phyloP scores from a whole-genome alignment of 2,888 invertebrate species.

The Papilio elwesi region DNA sequence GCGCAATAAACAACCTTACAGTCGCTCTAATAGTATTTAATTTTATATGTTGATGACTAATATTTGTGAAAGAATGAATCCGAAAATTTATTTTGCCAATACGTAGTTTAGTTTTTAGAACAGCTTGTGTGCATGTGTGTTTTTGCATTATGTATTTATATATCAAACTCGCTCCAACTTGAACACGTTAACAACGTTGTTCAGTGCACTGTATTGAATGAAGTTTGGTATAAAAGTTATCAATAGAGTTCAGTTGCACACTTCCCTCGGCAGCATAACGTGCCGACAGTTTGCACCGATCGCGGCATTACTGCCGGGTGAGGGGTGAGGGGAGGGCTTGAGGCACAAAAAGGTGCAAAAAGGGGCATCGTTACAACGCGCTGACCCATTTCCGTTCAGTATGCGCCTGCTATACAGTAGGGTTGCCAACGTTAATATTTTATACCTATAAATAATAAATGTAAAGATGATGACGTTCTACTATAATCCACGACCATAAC shows the following conservation, averaged over 20 bases:
- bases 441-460: neutral
- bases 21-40: too few species aligned
- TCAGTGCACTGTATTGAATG: conserved; percentile 8
- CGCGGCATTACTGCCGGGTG: conserved; percentile 43
- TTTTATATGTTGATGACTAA: too few species aligned
- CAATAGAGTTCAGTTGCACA: conserved; percentile 9
- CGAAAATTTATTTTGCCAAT: too few species aligned
- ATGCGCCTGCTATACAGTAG: conserved; percentile 38
- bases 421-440: conserved; percentile 26
- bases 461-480: too few species aligned
- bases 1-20: too few species aligned
- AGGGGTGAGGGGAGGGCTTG: conserved; percentile 5
- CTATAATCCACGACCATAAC: too few species aligned
- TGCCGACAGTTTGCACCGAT: conserved; percentile 37
- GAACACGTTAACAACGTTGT: neutral
- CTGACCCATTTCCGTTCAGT: conserved; percentile 63
- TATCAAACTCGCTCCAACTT: neutral
- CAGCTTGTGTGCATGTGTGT: too few species aligned
- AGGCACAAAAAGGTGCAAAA: conserved; percentile 58
- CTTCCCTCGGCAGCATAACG: conserved; percentile 3
- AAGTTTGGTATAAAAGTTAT: neutral
- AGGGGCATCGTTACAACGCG: conserved; percentile 62
- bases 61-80: too few species aligned
- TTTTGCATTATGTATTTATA: too few species aligned
- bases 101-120: too few species aligned